Evolutionary conservation across 2,888 invertebrate species (phyloP).

Genomic region (Heliconius sara): DNA sequence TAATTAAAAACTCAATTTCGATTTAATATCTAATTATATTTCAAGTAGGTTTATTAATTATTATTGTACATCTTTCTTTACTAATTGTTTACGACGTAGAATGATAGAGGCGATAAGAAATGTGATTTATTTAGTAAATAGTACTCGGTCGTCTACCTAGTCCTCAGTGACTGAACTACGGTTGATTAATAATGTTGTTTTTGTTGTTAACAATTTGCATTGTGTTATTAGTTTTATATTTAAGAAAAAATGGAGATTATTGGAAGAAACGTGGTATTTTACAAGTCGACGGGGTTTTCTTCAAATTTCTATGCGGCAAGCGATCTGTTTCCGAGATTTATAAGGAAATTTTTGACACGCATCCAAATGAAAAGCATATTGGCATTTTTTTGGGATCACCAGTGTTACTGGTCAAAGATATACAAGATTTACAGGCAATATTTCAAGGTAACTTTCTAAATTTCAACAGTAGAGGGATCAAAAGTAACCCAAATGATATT

Average conservation of each 20-base stretch:
- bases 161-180: conserved; percentile 2
- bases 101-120: conserved; percentile 4
- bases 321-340: conserved; percentile 43
- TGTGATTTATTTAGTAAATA: neutral
- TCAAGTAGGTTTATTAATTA: neutral
- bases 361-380: conserved; percentile 37
- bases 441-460: conserved; percentile 58
- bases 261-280: conserved; percentile 45
- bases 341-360: conserved; percentile 41
- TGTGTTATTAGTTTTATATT: conserved; percentile 12
- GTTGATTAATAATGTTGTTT: conserved; percentile 32
- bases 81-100: neutral
- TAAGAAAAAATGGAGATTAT: conserved; percentile 34
- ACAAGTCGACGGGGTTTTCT: conserved; percentile 41
- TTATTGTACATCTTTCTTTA: neutral
- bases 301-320: conserved; percentile 39
- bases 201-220: conserved; percentile 21
- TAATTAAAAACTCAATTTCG: neutral
- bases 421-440: conserved; percentile 57
- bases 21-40: neutral
- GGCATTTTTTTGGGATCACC: conserved; percentile 47
- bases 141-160: neutral
- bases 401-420: conserved; percentile 57
- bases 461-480: conserved; percentile 60
- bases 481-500: conserved; percentile 54